A percentile compares a stretch with the other conserved stretches of the same genome.
Evolutionary conservation across 2,113 vertebrate species (phyloP).

Genomic region (Neotragus pygmaeus): DNA sequence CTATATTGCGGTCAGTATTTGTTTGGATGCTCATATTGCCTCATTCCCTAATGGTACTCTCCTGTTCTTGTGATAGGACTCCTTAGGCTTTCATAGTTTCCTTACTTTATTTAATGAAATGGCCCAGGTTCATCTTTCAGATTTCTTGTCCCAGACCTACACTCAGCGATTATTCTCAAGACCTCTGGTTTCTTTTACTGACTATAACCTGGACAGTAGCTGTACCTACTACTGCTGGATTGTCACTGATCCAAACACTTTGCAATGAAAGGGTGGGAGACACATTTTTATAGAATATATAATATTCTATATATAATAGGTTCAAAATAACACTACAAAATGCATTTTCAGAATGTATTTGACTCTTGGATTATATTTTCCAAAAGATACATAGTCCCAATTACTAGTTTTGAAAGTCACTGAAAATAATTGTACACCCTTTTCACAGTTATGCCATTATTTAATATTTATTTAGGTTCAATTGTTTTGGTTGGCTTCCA

Average conservation of each 20-base stretch:
- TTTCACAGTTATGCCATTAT: background rate
- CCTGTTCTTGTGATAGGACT: too few relatives aligned
- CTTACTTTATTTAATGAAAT: background rate
- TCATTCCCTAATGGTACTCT: too few relatives aligned
- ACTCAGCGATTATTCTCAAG: background rate
- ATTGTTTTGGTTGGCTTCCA: background rate
- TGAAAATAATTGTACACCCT: background rate
- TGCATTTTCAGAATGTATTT: background rate
- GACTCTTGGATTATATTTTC: background rate
- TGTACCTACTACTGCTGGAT: background rate
- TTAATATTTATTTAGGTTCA: background rate
- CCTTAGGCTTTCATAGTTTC: too few relatives aligned
- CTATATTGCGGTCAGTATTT: too few relatives aligned
- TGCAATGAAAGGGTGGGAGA: background rate
- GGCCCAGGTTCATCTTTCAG: background rate
- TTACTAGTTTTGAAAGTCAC: background rate
- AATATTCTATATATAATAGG: background rate
- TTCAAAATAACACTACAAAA: background rate
- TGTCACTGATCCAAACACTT: background rate
- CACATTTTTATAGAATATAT: background rate
- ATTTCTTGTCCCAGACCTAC: background rate
- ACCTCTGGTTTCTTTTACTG: background rate
- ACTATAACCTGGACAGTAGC: background rate
- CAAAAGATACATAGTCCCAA: background rate
- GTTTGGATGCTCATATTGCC: too few relatives aligned